phyloP scores from a whole-genome alignment of 2,113 vertebrate species.

The Hassar affinis region DNA sequence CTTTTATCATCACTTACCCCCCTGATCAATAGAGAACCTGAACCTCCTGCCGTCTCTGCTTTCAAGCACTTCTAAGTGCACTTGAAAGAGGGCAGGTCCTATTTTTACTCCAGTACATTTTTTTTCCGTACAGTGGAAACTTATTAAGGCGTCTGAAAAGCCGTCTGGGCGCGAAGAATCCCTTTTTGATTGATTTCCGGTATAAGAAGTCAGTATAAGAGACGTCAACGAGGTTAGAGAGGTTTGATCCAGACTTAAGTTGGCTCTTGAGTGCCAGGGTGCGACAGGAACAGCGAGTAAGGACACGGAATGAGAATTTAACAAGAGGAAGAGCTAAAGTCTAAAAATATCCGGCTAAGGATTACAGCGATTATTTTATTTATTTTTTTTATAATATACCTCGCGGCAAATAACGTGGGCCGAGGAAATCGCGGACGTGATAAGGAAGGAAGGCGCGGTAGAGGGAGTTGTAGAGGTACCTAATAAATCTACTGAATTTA shows the following conservation, averaged over 20 bases:
- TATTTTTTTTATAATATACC: background rate
- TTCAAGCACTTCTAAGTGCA: constrained; percentile 34
- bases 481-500: background rate
- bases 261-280: background rate
- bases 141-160: constrained; percentile 1
- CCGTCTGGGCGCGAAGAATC: background rate
- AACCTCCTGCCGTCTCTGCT: constrained; percentile 25
- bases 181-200: constrained; percentile 6
- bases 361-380: no score
- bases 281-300: no score
- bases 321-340: background rate
- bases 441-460: background rate
- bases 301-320: background rate
- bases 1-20: constrained; percentile 39
- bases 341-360: background rate
- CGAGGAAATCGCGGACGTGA: background rate
- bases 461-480: background rate
- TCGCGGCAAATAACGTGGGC: background rate
- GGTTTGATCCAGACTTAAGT: background rate
- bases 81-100: constrained; percentile 4
- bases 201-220: background rate
- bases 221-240: background rate
- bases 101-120: background rate
- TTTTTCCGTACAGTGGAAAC: background rate
- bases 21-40: constrained; percentile 46